These are phyloP conservation scores for Solenodon paradoxus DNA, from an alignment of 2,113 vertebrate genomes.

Conservation along the genomic window DNA sequence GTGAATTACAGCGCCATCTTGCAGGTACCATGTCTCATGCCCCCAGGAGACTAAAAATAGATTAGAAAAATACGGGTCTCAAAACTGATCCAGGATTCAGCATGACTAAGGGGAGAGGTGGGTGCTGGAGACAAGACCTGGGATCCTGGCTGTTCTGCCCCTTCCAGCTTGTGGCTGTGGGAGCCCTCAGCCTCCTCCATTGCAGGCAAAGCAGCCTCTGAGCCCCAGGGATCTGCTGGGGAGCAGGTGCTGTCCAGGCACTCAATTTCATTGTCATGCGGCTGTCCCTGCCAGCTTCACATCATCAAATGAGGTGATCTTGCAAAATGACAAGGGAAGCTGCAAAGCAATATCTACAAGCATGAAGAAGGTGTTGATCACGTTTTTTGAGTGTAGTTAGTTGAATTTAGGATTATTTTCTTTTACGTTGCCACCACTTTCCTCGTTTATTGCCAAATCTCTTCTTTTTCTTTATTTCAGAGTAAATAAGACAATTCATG, in stretches of 20 bases:
- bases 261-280: background rate
- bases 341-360: accelerated
- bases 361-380: no score
- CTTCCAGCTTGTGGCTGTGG: background rate
- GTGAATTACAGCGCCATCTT: background rate
- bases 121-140: background rate
- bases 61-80: background rate
- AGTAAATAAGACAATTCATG: background rate
- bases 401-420: background rate
- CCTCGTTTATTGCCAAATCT: background rate
- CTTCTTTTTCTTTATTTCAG: background rate
- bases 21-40: background rate
- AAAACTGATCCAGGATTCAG: background rate
- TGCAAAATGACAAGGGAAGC: background rate
- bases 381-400: background rate
- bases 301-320: background rate
- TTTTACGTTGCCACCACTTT: background rate
- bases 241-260: accelerated
- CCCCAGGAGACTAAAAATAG: background rate
- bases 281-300: background rate
- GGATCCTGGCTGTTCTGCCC: no score
- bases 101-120: background rate
- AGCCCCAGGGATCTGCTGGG: background rate
- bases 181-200: accelerated
- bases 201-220: no score